Conservation (phyloP, 2,797 vertebrate genomes). For the Acanthopagrus latus region DNA sequence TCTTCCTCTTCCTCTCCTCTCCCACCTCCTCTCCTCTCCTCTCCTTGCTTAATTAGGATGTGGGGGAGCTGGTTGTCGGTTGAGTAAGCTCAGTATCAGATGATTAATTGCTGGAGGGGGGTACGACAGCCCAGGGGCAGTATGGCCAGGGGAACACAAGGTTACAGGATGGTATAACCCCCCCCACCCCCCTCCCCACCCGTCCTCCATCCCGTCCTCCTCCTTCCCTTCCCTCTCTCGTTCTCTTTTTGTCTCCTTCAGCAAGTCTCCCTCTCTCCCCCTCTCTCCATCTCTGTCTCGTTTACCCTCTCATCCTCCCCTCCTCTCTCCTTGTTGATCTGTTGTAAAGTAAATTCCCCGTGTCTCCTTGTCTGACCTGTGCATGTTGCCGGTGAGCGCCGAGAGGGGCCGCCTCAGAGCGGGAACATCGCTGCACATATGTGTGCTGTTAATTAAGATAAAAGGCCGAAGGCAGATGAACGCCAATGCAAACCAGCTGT, state of each 20-base stretch:
- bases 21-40: background rate
- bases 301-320: conserved; percentile 67
- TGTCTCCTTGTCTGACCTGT: conserved; percentile 66
- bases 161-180: conserved; percentile 76
- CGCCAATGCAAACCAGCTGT: conserved; percentile 74
- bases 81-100: conserved; percentile 87
- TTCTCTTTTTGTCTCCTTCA: conserved; percentile 55
- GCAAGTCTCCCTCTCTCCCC: conserved; percentile 49
- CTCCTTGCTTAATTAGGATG: conserved; percentile 84
- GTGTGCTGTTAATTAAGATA: conserved; percentile 80
- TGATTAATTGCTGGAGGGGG: conserved; percentile 87
- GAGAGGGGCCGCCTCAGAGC: conserved; percentile 50
- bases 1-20: conserved; percentile 22
- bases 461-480: conserved; percentile 70
- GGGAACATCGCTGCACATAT: conserved; percentile 65
- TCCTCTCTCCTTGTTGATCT: conserved; percentile 70
- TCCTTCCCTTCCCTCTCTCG: conserved; percentile 13
- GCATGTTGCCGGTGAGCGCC: conserved; percentile 38
- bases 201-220: conserved; percentile 26
- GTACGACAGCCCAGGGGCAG: conserved; percentile 79
- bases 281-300: conserved; percentile 77
- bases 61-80: conserved; percentile 81
- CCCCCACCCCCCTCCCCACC: conserved; percentile 11
- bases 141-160: conserved; percentile 82
- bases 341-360: conserved; percentile 66